phyloP scores from a whole-genome alignment of 2,888 invertebrate species.

The Cyaniris semiargus region DNA sequence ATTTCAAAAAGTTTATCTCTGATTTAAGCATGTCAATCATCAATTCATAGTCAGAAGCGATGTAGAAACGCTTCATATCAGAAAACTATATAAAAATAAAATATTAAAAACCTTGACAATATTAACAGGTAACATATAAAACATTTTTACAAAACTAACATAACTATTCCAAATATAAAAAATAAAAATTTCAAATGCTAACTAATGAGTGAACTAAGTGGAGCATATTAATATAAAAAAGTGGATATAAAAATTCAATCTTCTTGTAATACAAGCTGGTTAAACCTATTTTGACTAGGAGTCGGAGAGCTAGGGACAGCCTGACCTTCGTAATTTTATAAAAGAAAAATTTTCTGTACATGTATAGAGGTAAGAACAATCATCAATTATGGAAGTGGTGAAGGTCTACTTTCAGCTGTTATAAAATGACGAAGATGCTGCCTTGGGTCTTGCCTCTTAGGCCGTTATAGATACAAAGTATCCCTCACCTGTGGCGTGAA shows the following conservation, averaged over 20 bases:
- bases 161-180: too few species aligned
- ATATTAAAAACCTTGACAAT: constrained; percentile 30
- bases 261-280: too few species aligned
- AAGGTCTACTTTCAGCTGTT: too few species aligned
- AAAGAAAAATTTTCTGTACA: too few species aligned
- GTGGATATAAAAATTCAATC: too few species aligned
- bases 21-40: constrained; percentile 98
- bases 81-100: constrained; percentile 86
- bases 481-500: constrained; percentile 96
- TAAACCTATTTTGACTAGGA: too few species aligned
- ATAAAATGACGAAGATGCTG: too few species aligned
- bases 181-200: not conserved
- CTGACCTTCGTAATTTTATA: not conserved
- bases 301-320: too few species aligned
- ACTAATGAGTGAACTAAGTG: too few species aligned
- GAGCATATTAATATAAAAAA: too few species aligned
- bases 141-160: not conserved
- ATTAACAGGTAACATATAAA: constrained; percentile 14
- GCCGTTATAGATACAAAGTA: not conserved
- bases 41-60: constrained; percentile 98
- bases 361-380: too few species aligned
- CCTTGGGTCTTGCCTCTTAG: too few species aligned
- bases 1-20: constrained; percentile 98
- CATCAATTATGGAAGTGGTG: not conserved
- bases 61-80: constrained; percentile 98